phyloP scores from a whole-genome alignment of 2,888 invertebrate genomes.

The Yponomeuta evonymella region DNA sequence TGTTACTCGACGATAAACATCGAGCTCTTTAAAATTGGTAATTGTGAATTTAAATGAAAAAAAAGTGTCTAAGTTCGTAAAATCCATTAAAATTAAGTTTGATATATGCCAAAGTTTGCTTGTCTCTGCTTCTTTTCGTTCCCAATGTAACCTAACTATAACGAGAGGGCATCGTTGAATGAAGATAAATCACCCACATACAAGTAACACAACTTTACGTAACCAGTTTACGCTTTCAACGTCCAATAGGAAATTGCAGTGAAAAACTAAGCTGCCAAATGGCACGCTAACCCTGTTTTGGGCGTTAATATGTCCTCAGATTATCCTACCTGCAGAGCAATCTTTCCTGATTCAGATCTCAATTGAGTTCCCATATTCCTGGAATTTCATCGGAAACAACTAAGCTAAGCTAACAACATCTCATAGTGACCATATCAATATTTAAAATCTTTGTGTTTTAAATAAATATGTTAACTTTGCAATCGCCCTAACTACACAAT shows the following conservation, averaged over 20 bases:
- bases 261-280: neutral
- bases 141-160: neutral
- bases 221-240: neutral
- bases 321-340: neutral
- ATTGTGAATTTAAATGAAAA: too few relatives aligned
- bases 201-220: neutral
- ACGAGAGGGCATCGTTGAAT: neutral
- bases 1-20: too few relatives aligned
- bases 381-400: neutral
- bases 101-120: neutral
- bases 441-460: too few relatives aligned
- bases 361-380: neutral
- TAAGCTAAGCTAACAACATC: too few relatives aligned
- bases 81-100: too few relatives aligned
- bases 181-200: neutral
- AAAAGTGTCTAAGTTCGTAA: too few relatives aligned
- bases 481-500: too few relatives aligned
- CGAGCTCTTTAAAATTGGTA: too few relatives aligned
- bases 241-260: neutral
- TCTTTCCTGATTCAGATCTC: neutral
- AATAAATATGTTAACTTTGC: too few relatives aligned
- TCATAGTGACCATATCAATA: too few relatives aligned
- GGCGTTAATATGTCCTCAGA: too few relatives aligned
- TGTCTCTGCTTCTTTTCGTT: neutral
- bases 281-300: too few relatives aligned